Percentiles rank a stretch among this genome's conserved stretches.
These are phyloP conservation scores for Mycetomoellerius zeteki DNA, from an alignment of 1,140 invertebrate species.

Conservation along the genomic window DNA sequence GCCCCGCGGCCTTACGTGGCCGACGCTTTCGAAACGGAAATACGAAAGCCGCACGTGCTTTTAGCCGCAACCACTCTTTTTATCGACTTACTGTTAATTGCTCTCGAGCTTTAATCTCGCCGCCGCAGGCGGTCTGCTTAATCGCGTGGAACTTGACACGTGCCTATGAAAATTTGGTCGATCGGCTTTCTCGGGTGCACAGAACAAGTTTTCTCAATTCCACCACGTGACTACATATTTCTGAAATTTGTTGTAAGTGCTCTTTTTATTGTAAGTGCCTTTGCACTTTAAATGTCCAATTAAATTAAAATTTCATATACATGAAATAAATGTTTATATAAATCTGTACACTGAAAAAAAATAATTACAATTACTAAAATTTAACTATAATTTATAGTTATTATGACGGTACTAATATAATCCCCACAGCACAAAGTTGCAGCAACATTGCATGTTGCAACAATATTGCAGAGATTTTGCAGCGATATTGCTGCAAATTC, in stretches of 20 bases:
- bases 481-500: no score
- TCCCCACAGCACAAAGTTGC: no score
- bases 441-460: no score
- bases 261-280: background rate
- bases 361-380: no score
- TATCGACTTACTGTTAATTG: conserved; percentile 21
- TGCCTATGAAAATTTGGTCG: conserved; percentile 11
- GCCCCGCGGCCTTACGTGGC: conserved; percentile 8
- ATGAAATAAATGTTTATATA: background rate
- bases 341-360: no score
- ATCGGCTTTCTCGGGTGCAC: background rate
- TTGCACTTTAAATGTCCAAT: background rate
- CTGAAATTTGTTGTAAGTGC: background rate
- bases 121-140: background rate
- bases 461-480: no score
- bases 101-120: conserved; percentile 33
- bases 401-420: no score
- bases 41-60: conserved; percentile 38
- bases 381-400: no score
- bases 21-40: conserved; percentile 34
- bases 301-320: background rate
- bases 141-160: conserved; percentile 23
- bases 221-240: background rate
- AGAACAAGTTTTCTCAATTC: background rate
- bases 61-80: background rate